Base-by-base conservation (phyloP, 2,888 invertebrate species). In the Chrysolina oricalcia region DNA sequence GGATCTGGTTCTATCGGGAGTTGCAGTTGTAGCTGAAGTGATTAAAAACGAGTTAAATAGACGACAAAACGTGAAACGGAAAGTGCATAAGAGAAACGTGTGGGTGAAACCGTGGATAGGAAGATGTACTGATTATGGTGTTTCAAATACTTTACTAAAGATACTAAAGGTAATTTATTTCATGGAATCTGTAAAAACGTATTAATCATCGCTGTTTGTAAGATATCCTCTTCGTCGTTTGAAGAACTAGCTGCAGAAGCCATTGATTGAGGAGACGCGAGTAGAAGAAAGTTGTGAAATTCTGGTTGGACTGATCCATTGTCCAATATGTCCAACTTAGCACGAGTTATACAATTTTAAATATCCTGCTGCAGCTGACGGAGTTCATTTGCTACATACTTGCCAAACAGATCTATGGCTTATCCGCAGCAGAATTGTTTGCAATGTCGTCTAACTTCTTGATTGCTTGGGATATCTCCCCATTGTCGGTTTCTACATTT, bases 361-460 rank as follows among this genome's bases (percentile, higher is more conserved):
- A 68, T 68, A 68, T 68, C 53, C 56, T 68, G 48, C 48, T 17
- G 17, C 17, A 17, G 48, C 48, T 48, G 48, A 48, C 17, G 19
- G 1, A 17, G 19, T 17, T 48, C 41, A 65, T 19, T 19, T 59
- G 72, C 66, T 53, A 66, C 40, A 66, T 40, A 65, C n/a, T 56
- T 13, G 6, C 72, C 72, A 65, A 72, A 65, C 56, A 35, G 65
- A 53, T 72, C 43, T 41, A 41, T 35, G 65, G 72, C 53, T 53
- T 65, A 19, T 72, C 53, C 21, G 53, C 68, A 68, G 35, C 53
- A 68, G 48, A 15, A 50, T 35, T 65, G 27, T 65, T 41, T 40
- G 17, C 17, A 65, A 43, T n/a, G 64, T 64, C 19, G 40, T 64
- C 64, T 40, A 64, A 43, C 64, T 64, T 64, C 41, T 3, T 40